These are phyloP conservation scores for Peromyscus attwateri DNA, from an alignment of 2,797 vertebrate species.

Conservation along the genomic window DNA sequence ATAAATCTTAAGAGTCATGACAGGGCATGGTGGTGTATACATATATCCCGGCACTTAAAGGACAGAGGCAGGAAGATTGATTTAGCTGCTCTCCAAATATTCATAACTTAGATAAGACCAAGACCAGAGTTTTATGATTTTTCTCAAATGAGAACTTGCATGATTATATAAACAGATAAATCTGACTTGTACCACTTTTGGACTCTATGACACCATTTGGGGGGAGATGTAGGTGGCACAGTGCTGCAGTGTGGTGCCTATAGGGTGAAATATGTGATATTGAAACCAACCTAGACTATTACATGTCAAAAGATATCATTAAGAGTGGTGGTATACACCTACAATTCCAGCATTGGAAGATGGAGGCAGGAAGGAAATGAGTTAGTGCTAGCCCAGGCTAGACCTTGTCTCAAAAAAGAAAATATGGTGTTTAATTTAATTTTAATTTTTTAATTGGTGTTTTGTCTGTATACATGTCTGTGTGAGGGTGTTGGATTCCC, in stretches of 20 bases:
- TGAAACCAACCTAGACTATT: not conserved
- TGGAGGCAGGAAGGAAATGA: not conserved
- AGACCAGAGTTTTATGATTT: not conserved
- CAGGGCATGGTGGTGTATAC: not conserved
- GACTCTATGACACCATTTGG: not conserved
- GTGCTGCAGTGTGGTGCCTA: not conserved
- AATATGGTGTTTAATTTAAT: too few species aligned
- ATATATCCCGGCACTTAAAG: not conserved
- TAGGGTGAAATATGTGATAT: not conserved
- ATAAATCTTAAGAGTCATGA: not conserved
- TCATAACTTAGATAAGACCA: not conserved
- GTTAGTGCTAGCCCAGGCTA: not conserved
- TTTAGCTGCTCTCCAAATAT: not conserved
- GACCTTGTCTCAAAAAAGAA: not conserved
- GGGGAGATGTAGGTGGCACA: not conserved
- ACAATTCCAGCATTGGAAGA: not conserved
- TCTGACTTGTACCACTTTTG: not conserved
- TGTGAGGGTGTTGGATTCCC: not conserved
- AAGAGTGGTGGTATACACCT: not conserved
- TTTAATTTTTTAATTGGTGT: not conserved
- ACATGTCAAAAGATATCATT: not conserved
- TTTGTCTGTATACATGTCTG: not conserved
- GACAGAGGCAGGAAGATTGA: not conserved
- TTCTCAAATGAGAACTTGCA: constrained; percentile 10
- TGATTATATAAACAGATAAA: not conserved